Percentiles rank a stretch among this genome's conserved stretches.
Conservation (phyloP, 92 coral and sea anemone genomes). For the Montipora capitata region DNA sequence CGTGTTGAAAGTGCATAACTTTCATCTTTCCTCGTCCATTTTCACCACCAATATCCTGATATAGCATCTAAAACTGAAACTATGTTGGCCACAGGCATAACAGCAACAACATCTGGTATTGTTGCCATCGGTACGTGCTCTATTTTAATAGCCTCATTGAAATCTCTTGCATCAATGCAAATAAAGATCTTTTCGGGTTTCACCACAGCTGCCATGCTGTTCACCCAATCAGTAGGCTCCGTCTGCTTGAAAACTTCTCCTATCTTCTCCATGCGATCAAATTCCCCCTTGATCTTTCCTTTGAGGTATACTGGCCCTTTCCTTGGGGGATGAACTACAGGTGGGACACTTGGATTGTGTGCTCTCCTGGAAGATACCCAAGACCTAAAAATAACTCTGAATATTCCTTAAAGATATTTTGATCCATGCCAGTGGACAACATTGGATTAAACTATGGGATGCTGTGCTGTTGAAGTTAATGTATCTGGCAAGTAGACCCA, state of each 20-base stretch:
- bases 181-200: conserved; percentile 63
- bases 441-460: no score
- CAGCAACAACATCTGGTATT: no score
- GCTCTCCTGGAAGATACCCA: no score
- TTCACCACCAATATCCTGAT: no score
- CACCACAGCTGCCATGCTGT: conserved; percentile 73
- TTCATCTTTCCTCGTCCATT: no score
- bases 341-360: conserved; percentile 12
- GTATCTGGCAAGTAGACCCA: conserved; percentile 28
- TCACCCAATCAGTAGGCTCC: conserved; percentile 76
- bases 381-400: no score
- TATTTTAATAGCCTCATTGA: conserved; percentile 53
- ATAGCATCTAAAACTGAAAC: no score
- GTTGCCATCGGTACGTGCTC: no score
- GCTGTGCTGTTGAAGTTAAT: no score
- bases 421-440: no score
- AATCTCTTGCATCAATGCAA: conserved; percentile 67
- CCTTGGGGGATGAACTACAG: conserved; percentile 72
- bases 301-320: conserved; percentile 53
- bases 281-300: conserved; percentile 47
- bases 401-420: conserved; percentile 1
- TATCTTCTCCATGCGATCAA: conserved; percentile 23
- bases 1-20: no score
- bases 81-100: no score
- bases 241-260: conserved; percentile 25